A percentile compares a stretch with the other conserved stretches of the same genome.
Evolutionary conservation across 2,113 vertebrate genomes (phyloP).

Genomic region (Silurus glanis): DNA sequence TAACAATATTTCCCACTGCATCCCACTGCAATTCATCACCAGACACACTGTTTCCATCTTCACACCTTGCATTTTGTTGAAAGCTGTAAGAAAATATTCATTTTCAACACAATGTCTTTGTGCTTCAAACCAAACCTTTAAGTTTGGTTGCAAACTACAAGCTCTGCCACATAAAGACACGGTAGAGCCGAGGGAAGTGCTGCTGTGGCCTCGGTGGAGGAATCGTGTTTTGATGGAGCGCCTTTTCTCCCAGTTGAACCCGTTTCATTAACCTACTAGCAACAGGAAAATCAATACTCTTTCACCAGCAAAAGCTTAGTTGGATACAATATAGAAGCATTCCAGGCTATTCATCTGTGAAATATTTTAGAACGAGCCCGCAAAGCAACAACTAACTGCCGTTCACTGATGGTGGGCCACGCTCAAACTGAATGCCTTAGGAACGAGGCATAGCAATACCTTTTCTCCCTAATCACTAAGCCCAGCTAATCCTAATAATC

Average conservation of each 20-base stretch:
- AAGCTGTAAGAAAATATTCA: background rate
- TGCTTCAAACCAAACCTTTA: background rate
- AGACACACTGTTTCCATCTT: slow-evolving; percentile 29
- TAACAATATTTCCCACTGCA: slow-evolving; percentile 31
- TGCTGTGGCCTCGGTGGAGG: slow-evolving; percentile 50
- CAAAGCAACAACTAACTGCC: slow-evolving; percentile 64
- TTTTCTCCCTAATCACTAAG: slow-evolving; percentile 8
- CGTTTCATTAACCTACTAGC: slow-evolving; percentile 69
- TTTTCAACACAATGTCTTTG: background rate
- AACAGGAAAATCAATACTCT: slow-evolving; percentile 66
- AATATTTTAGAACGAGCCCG: slow-evolving; percentile 48
- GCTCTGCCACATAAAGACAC: background rate
- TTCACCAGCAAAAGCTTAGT: slow-evolving; percentile 58
- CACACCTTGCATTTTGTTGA: slow-evolving; percentile 1
- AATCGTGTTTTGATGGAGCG: slow-evolving; percentile 60
- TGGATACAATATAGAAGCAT: slow-evolving; percentile 58
- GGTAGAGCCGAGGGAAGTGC: background rate
- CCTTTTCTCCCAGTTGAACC: slow-evolving; percentile 47
- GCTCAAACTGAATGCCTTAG: slow-evolving; percentile 22
- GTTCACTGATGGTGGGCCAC: slow-evolving; percentile 63
- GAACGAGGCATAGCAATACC: background rate
- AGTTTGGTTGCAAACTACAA: background rate
- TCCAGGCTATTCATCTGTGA: slow-evolving; percentile 47
- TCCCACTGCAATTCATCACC: background rate
- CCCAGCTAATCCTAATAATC: slow-evolving; percentile 47